phyloP scores from a whole-genome alignment of 2,113 vertebrate species.

The Sorex fumeus region DNA sequence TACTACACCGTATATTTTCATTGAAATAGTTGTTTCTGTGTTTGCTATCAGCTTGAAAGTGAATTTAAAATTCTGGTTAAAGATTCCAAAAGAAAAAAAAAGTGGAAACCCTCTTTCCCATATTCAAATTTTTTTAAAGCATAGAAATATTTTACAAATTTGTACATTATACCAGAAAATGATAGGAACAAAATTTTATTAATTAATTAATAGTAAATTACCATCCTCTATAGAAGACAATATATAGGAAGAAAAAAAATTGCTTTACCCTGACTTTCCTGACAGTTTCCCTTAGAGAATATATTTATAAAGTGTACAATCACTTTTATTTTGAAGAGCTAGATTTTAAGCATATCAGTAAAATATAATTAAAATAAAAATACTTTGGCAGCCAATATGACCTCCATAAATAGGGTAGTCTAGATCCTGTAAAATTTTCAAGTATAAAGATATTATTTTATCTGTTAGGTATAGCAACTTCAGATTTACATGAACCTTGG shows the following conservation, averaged over 20 bases:
- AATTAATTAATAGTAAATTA: constrained; percentile 26
- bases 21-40: background rate
- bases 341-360: constrained; percentile 28
- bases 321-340: constrained; percentile 21
- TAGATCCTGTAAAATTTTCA: background rate
- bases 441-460: background rate
- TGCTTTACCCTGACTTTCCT: background rate
- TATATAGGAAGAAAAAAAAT: background rate
- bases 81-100: background rate
- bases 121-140: background rate
- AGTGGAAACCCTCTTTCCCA: background rate
- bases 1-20: background rate
- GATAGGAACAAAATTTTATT: background rate
- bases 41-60: background rate
- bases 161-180: constrained; percentile 7
- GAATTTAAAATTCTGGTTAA: constrained; percentile 17
- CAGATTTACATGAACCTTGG: constrained; percentile 29
- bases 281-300: constrained; percentile 12
- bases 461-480: background rate
- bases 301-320: background rate
- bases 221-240: constrained; percentile 4
- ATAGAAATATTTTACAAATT: background rate
- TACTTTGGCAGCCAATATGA: background rate
- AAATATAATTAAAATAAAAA: constrained; percentile 6
- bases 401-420: background rate